Conservation (phyloP, 2,797 vertebrate species). For the Melopsittacus undulatus region DNA sequence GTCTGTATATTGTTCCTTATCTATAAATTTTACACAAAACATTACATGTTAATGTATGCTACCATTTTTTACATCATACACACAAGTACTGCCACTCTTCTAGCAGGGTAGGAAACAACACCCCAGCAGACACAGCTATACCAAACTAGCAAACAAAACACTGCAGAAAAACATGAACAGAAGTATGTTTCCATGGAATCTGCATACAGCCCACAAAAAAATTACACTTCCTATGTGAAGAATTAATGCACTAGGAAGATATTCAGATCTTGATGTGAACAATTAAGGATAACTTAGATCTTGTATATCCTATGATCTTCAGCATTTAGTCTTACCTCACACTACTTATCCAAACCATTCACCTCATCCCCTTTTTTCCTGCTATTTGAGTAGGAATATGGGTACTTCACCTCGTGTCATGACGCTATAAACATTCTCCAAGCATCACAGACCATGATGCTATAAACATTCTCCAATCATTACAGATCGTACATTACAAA, state of each 20-base stretch:
- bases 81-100: neutral
- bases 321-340: neutral
- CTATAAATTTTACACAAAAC: neutral
- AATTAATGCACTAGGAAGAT: neutral
- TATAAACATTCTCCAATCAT: neutral
- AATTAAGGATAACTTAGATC: slow-evolving; percentile 21
- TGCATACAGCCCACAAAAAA: neutral
- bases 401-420: neutral
- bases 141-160: neutral
- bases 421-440: neutral
- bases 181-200: neutral
- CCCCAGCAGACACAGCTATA: neutral
- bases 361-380: neutral
- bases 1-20: neutral
- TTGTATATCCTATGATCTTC: neutral
- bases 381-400: neutral
- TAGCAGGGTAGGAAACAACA: neutral
- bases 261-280: neutral
- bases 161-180: neutral
- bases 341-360: neutral
- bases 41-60: neutral
- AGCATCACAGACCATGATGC: neutral
- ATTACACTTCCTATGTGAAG: neutral
- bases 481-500: neutral
- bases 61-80: neutral